Percentiles rank a stretch among this genome's conserved stretches.
phyloP scores from a whole-genome alignment of 2,888 invertebrate genomes.

The Catocala nupta region DNA sequence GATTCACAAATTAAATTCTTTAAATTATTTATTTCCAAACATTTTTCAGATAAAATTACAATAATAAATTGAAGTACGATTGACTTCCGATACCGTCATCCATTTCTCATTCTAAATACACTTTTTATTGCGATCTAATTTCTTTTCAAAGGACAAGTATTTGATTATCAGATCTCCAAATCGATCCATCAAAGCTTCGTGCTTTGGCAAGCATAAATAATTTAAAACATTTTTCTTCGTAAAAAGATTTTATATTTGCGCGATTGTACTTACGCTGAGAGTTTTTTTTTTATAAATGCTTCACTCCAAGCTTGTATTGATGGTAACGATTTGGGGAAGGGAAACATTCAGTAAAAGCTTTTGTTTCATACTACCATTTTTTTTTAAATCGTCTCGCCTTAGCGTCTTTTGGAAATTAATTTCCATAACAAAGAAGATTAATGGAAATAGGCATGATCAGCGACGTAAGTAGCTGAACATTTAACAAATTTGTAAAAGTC shows the following conservation, averaged over 20 bases:
- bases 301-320: slow-evolving; percentile 28
- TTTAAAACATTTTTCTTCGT: slow-evolving; percentile 49
- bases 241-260: slow-evolving; percentile 37
- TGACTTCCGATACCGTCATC: slow-evolving; percentile 26
- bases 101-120: slow-evolving; percentile 54
- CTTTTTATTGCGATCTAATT: slow-evolving; percentile 60
- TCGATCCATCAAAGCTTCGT: slow-evolving; percentile 56
- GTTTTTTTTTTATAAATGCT: slow-evolving; percentile 33
- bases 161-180: slow-evolving; percentile 39
- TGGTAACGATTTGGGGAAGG: neutral
- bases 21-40: no score
- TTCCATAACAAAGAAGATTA: no score
- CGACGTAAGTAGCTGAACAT: no score
- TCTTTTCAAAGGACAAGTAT: slow-evolving; percentile 47
- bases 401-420: no score
- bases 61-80: slow-evolving; percentile 28
- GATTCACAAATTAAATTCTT: no score
- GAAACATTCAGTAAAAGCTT: neutral
- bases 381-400: no score
- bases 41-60: neutral
- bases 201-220: slow-evolving; percentile 47
- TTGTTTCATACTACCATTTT: no score
- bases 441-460: no score
- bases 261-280: slow-evolving; percentile 19
- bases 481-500: no score